A percentile compares a stretch with the other conserved stretches of the same genome.
Conservation (phyloP, 2,888 invertebrate genomes). For the Ochropleura leucogaster region DNA sequence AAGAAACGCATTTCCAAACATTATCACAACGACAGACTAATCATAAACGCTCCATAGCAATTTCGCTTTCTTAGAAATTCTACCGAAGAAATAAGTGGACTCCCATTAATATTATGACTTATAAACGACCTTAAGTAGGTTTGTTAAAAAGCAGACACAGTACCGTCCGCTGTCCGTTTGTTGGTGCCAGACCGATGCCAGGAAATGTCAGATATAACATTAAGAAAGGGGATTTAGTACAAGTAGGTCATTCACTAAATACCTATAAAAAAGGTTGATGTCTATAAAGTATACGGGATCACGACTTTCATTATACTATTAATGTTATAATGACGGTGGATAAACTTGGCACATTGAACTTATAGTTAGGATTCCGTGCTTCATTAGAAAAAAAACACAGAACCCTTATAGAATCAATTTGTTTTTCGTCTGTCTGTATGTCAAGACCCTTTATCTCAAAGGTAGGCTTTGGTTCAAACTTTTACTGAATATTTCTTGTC, state of each 20-base stretch:
- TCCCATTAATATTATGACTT: not conserved
- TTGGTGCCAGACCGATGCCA: constrained; percentile 17
- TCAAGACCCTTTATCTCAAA: no score
- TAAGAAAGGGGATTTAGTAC: constrained; percentile 19
- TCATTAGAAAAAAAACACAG: no score
- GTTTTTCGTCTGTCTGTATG: no score
- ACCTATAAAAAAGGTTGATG: constrained; percentile 29
- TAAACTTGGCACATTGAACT: not conserved
- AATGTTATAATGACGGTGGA: not conserved
- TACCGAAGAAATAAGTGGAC: not conserved
- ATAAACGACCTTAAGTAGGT: not conserved
- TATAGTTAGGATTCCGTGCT: not conserved
- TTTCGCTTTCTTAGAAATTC: not conserved
- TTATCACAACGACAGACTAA: not conserved
- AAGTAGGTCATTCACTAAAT: constrained; percentile 41
- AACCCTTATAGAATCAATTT: no score
- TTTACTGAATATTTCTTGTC: no score
- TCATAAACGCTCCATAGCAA: not conserved
- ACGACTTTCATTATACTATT: not conserved
- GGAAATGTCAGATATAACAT: constrained; percentile 50
- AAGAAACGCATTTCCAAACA: not conserved
- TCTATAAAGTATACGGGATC: constrained; percentile 10
- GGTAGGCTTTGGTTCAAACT: no score
- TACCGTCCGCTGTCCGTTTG: constrained; percentile 16
- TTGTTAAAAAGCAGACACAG: not conserved